Evolutionary conservation across 2,888 invertebrate genomes (phyloP), one percentile per base, ranked within the genome.

Genomic region (Morpho achilles): DNA sequence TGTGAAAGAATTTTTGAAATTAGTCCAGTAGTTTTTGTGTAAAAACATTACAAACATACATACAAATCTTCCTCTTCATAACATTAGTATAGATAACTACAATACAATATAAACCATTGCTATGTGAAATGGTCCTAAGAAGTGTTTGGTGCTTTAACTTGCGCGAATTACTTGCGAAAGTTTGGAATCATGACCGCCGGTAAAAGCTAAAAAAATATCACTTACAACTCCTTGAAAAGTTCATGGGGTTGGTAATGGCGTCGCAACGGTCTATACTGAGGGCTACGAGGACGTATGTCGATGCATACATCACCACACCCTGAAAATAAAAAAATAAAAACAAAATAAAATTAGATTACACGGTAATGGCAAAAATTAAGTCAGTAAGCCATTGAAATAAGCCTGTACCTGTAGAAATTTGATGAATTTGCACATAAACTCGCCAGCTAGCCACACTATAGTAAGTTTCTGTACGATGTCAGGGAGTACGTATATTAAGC

Each of bases 221-320:
- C 97, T 96, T 91, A 97, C 97, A 97, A 80, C 97, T 97, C 75
- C 97, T 96, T 55, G 96, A 96, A 84, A 98, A 98, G 87, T 97
- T 97, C 96, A 98, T 97, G 0, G 98, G 98, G 84, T 97, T 96
- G 9, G 96, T 96, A 75, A 98, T 97, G 66, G 97, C 98, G 74
- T 98, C 97, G 78, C 97, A 97, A 71, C 98, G 92, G 87, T 98
- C 98, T 73, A 98, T 97, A 73, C 97, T 97, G 61, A 98, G 92
- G 3, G 97, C 97, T 32, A 98, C 97, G 59, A 98, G 91, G 41
- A 98, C 97, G 78, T 98, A 98, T 0, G 97, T 98, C 3, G 97
- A 97, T 1, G 97, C 96, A 79, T 97, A 98, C 68, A 97, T 97
- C 53, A 97, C 97, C 67, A 97, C 94, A 1, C 94, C 96, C 94